phyloP scores from a whole-genome alignment of 2,113 vertebrate species.

The Oxyura jamaicensis region DNA sequence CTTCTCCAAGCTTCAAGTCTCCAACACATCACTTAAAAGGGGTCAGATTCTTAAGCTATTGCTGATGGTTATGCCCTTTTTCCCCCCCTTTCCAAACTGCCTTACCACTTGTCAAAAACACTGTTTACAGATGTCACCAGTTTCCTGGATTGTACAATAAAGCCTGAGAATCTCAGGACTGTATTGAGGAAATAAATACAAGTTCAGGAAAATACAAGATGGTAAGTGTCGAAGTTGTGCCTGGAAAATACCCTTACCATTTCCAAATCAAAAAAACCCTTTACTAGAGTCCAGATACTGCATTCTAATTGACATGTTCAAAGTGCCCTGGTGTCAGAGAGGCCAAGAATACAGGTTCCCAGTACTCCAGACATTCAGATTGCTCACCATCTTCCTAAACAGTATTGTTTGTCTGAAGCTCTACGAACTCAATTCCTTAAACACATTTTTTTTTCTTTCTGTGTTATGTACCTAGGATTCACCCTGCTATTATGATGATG shows the following conservation, averaged over 20 bases:
- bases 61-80: background rate
- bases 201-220: background rate
- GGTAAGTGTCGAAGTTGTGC: background rate
- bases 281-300: background rate
- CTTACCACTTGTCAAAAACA: background rate
- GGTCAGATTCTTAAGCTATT: background rate
- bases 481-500: background rate
- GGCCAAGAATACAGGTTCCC: background rate
- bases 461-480: background rate
- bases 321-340: background rate
- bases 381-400: too few relatives aligned
- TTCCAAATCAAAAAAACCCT: background rate
- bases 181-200: background rate
- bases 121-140: background rate
- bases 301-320: background rate
- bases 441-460: background rate
- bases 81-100: background rate
- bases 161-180: background rate
- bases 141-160: background rate
- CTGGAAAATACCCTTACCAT: background rate
- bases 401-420: background rate
- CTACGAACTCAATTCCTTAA: background rate
- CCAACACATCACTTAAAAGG: fast-evolving
- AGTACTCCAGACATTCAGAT: background rate
- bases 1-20: background rate